Evolutionary conservation across 2,113 vertebrate species (phyloP), one percentile per base, ranked within the genome.

Genomic region (Zootoca vivipara): DNA sequence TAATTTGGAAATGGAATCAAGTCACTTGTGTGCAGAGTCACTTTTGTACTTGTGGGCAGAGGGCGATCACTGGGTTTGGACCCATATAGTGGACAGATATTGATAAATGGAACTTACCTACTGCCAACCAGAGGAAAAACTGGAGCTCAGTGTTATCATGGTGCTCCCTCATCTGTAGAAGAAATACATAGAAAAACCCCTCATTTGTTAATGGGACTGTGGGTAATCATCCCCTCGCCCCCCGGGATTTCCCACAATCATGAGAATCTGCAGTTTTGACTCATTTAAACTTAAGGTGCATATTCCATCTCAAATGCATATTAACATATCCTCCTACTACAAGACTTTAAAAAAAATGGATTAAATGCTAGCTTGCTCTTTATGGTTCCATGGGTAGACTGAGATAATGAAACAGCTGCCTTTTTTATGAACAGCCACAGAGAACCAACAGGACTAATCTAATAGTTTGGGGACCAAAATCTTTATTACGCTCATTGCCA

Each of bases 311-410:
- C 78, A 84, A 64, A 3, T 77, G 62, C 87, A 9, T 82, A 30
- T 35, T 62, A 82, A 2, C 0, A 26, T 75, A 1, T 81, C 35
- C 0, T 1, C 86, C 33, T 35, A 26, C 1, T 0, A 90, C 79
- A 46, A 0, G 0, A 22, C 28, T 73, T 15, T 87, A 82, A 73
- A 70, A 83, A 4, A 33, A 24, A 35, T 38, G 7, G n/a, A 89
- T 78, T 69, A 89, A 89, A 86, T 86, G 85, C 84, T 69, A 0
- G 13, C 74, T 9, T 64, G 5, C 89, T 30, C 82, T 93, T 88
- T 90, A 73, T 91, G 67, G 81, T 88, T 88, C 81, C 81, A 88
- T 35, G 73, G 87, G 81, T 83, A 83, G 81, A 83, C 24, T 56
- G 81, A 83, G 87, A 83, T 83, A 88, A 88, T 88, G 28, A 78